A percentile compares a stretch with the other conserved stretches of the same genome.
Evolutionary conservation across 2,888 invertebrate species (phyloP).

Genomic region (Dicyrtomina minuta): DNA sequence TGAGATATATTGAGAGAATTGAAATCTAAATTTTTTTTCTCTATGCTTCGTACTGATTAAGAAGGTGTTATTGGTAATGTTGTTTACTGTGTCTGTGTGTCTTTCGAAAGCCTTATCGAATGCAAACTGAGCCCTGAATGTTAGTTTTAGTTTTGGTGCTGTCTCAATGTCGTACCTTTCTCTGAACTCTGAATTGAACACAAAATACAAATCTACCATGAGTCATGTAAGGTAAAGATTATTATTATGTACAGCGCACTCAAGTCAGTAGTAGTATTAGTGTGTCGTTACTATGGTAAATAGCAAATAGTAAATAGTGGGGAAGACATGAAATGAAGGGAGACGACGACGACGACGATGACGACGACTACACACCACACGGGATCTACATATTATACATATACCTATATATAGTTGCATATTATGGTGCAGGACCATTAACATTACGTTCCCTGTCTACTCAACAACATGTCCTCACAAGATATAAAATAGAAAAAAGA

Average conservation of each 20-base stretch:
- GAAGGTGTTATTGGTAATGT: too few relatives aligned
- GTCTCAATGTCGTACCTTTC: slow-evolving; percentile 23
- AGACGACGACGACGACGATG: too few relatives aligned
- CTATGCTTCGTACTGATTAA: too few relatives aligned
- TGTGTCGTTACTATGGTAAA: too few relatives aligned
- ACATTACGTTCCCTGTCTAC: background rate
- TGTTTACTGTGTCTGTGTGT: background rate
- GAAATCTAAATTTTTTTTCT: too few relatives aligned
- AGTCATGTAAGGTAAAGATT: slow-evolving; percentile 10
- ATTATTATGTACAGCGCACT: background rate
- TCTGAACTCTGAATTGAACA: slow-evolving; percentile 11
- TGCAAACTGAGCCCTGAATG: slow-evolving; percentile 15
- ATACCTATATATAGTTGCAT: background rate
- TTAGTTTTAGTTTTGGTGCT: slow-evolving; percentile 18
- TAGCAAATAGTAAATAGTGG: too few relatives aligned
- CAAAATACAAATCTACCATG: slow-evolving; percentile 6
- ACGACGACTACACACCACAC: background rate
- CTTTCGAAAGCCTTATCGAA: slow-evolving; percentile 8
- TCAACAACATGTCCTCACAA: slow-evolving; percentile 2
- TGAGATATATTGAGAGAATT: too few relatives aligned
- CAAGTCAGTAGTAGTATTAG: too few relatives aligned
- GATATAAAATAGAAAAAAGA: slow-evolving; percentile 6
- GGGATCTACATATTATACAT: background rate
- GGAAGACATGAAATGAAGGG: too few relatives aligned
- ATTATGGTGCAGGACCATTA: background rate